A percentile compares a stretch with the other conserved stretches of the same genome.
phyloP scores from a whole-genome alignment of 2,113 vertebrate genomes.

The Pantherophis guttatus region DNA sequence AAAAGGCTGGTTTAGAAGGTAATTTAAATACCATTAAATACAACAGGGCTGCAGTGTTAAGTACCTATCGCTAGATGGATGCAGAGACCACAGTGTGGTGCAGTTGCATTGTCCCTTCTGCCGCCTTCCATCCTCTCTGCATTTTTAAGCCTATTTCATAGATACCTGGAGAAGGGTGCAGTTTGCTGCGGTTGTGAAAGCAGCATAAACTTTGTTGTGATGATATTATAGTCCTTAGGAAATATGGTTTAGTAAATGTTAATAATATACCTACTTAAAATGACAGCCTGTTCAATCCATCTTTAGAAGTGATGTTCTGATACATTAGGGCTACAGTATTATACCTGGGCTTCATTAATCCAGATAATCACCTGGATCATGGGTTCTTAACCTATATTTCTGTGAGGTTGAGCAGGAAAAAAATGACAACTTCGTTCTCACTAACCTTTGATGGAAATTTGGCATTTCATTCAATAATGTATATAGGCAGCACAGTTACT shows the following conservation, averaged over 20 bases:
- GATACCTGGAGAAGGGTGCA: background rate
- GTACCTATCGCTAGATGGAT: constrained; percentile 64
- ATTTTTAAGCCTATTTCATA: background rate
- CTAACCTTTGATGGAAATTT: background rate
- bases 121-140: rapidly evolving
- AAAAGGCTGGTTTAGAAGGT: background rate
- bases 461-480: background rate
- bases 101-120: constrained; percentile 26
- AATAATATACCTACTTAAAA: background rate
- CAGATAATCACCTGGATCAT: background rate
- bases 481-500: background rate
- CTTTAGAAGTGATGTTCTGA: background rate
- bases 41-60: constrained; percentile 53
- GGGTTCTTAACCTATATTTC: background rate
- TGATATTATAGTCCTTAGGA: background rate
- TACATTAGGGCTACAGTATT: background rate
- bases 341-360: background rate
- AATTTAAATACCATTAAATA: background rate
- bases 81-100: constrained; percentile 55
- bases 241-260: background rate
- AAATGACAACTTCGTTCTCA: background rate
- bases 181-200: background rate
- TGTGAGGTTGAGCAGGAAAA: background rate
- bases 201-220: background rate
- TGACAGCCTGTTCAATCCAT: background rate